Conservation (phyloP, 2,797 vertebrate genomes). For the Antennarius maculatus region DNA sequence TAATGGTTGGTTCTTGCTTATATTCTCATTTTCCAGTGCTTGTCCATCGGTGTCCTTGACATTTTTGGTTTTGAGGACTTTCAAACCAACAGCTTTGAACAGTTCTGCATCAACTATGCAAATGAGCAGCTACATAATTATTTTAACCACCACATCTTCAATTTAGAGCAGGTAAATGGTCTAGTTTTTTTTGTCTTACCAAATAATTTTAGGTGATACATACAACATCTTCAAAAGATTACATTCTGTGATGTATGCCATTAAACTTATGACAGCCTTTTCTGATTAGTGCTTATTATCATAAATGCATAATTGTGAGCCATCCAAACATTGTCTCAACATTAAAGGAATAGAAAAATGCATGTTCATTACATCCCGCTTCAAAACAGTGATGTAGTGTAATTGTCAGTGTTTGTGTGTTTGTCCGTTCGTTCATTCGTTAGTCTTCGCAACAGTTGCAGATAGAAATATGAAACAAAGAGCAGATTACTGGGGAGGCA, state of each 20-base stretch:
- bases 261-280: background rate
- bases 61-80: conserved; percentile 99
- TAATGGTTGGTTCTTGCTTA: background rate
- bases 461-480: too few relatives aligned
- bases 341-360: conserved; percentile 3
- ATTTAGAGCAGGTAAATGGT: conserved; percentile 91
- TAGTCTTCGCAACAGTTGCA: too few relatives aligned
- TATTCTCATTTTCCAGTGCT: conserved; percentile 79
- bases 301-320: conserved; percentile 28
- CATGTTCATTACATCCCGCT: background rate
- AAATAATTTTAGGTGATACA: background rate
- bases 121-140: conserved; percentile 99
- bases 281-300: conserved; percentile 23
- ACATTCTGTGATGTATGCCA: background rate
- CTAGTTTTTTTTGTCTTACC: background rate
- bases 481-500: too few relatives aligned
- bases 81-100: conserved; percentile 98
- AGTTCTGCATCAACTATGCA: conserved; percentile 99
- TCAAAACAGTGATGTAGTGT: too few relatives aligned
- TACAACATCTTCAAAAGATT: background rate
- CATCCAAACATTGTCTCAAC: conserved; percentile 36
- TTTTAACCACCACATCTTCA: conserved; percentile 99
- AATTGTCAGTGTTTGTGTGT: too few relatives aligned
- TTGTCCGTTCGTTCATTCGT: too few relatives aligned
- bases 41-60: conserved; percentile 96